Base-by-base conservation (phyloP, 2,113 vertebrate genomes). In the Forbesichthys agassizii region DNA sequence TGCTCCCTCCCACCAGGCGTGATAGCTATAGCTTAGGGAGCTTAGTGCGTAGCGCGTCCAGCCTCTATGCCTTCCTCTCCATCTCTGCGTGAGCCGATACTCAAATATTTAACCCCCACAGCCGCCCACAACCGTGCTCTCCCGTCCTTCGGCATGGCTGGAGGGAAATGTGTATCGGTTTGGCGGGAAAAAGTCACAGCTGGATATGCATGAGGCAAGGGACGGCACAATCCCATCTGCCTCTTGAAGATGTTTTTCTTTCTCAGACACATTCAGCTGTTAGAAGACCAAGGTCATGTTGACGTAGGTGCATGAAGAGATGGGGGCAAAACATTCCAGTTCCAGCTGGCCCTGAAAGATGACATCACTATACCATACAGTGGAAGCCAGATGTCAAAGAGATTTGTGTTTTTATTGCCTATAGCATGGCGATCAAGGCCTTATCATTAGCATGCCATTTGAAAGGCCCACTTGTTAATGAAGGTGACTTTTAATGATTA, bases 91-190 rank as follows among this genome's bases (percentile, higher is more conserved):
- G 68, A 67, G 78, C 61, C 77, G 76, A 76, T 87, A 77, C 69
- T 88, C 68, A 89, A 89, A 88, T 89, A 91, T 91, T 88, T 86
- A 89, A 73, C 74, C 79, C 66, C 77, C 69, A 80, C 78, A 82
- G 64, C 53, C 14, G 66, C 73, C 79, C 70, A 61, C 71, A 70
- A 61, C 66, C 75, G 48, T 53, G 61, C 51, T 42, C 72, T 73
- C 52, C 71, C 63, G 69, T 74, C 78, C 64, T 72, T 80, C 74
- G 69, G 75, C 75, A 69, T 75, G 78, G 47, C 64, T 80, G 65
- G 69, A 81, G 75, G 36, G 36, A 42, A 42, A 42, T 42, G 74
- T 79, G 36, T 67, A 84, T 68, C 73, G 81, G 61, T 61, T 66
- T 27, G 56, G 60, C 61, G 66, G 72, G 64, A 20, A 12, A 54